Evolutionary conservation across 2,797 vertebrate species (phyloP), one percentile per base, ranked within the genome.

Genomic region (Botia kubotai): DNA sequence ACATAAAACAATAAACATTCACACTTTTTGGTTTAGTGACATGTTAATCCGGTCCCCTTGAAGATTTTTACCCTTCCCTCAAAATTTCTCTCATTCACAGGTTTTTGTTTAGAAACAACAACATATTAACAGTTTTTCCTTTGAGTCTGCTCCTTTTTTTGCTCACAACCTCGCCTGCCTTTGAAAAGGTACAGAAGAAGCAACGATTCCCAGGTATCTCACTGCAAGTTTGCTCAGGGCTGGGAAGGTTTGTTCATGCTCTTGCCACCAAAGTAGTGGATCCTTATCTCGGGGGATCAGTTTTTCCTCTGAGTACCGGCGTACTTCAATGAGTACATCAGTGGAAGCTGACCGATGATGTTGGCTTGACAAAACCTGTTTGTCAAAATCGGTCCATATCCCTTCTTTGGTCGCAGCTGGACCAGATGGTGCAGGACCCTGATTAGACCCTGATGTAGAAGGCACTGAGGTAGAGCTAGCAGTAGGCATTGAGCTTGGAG

Each of bases 341-440:
- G 60, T 81, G 63, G 6, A 66, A 36, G 72, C 36, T 58, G 79
- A 53, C 19, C 36, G 36, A 48, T 81, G 70, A 57, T 81, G 71
- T 48, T 75, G 79, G 17, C 23, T 17, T 57, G 71, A 65, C 14
- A 66, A 46, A 53, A 53, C 33, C 23, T 80, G 77, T 2, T 17
- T 80, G 53, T 80, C 69, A 72, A 80, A 72, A 53, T 79, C 69
- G 26, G 78, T 29, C 79, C 71, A 80, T 80, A 74, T 55, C 43
- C 79, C 71, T 57, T 21, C 79, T 66, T 74, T 23, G 53, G 60
- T 10, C 5, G 46, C 39, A 73, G 78, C 43, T 65, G 78, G 29
- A 26, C n/a, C 70, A 50, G 71, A 73, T 39, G 66, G 17, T 57
- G 76, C 66, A 46, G 67, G 50, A 58, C 69, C 4, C n/a, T 52